Percentiles rank a stretch among this genome's conserved stretches.
Evolutionary conservation across 2,797 vertebrate genomes (phyloP).

Genomic region (Pipistrellus pygmaeus): DNA sequence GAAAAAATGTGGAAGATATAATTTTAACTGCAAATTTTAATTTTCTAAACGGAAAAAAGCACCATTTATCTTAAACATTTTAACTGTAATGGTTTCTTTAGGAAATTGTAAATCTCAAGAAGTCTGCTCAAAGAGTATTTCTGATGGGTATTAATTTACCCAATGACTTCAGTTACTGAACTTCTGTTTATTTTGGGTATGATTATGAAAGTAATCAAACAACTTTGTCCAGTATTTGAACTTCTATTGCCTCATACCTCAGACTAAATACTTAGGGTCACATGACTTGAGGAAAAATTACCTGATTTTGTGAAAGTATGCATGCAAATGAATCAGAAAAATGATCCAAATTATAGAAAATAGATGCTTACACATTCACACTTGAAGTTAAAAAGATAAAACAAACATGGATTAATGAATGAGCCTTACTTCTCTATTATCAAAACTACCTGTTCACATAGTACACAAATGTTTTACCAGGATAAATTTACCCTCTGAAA

Average conservation of each 20-base stretch:
- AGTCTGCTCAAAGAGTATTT: background rate
- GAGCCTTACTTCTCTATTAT: background rate
- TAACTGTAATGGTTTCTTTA: constrained; percentile 5
- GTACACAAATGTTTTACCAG: constrained; percentile 24
- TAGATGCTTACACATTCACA: constrained; percentile 18
- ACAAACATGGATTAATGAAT: constrained; percentile 24
- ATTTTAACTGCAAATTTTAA: constrained; percentile 60
- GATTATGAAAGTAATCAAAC: background rate
- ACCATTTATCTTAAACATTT: constrained; percentile 32
- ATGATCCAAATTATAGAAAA: constrained; percentile 3
- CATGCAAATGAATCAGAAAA: constrained; percentile 67
- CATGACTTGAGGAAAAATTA: background rate
- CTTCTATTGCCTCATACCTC: constrained; percentile 9
- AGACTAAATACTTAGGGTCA: background rate
- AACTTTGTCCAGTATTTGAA: constrained; percentile 48
- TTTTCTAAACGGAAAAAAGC: constrained; percentile 41
- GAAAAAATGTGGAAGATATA: background rate
- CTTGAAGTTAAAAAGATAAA: constrained; percentile 26
- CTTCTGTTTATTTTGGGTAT: background rate
- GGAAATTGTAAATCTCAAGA: constrained; percentile 42
- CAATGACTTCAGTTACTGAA: background rate
- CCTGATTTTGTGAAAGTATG: constrained; percentile 50
- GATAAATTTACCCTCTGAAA: constrained; percentile 53
- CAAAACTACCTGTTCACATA: constrained; percentile 28
- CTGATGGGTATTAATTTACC: background rate